A percentile compares a stretch with the other conserved stretches of the same genome.
Conservation (phyloP, 2,888 invertebrate genomes). For the Busseola fusca region DNA sequence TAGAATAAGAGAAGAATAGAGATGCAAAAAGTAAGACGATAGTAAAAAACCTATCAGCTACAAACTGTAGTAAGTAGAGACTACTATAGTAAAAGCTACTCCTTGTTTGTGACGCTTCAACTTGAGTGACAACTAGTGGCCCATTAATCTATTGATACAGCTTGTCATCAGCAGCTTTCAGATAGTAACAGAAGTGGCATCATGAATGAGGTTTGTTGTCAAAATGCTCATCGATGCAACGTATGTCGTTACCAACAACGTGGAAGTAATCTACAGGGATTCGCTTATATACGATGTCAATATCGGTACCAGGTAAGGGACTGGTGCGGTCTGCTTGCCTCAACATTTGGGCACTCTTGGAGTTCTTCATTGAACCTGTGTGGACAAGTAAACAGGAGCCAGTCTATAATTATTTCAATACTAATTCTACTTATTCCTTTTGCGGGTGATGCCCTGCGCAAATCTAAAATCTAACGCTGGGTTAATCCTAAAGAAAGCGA, state of each 20-base stretch:
- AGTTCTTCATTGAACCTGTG: conserved; percentile 91
- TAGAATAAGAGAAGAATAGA: conserved; percentile 57
- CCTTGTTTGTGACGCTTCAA: conserved; percentile 54
- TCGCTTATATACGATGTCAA: conserved; percentile 79
- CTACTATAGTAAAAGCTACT: conserved; percentile 65
- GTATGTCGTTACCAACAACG: conserved; percentile 70
- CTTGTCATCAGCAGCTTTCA: conserved; percentile 79
- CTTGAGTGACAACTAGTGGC: conserved; percentile 54
- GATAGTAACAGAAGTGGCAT: conserved; percentile 73
- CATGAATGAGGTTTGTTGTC: conserved; percentile 73
- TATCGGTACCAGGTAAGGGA: conserved; percentile 89
- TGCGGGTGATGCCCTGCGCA: conserved; percentile 66
- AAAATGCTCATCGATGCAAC: conserved; percentile 79
- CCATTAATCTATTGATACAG: conserved; percentile 70
- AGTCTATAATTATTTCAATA: conserved; percentile 77
- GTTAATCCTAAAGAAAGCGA: conserved; percentile 70
- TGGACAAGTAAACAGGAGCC: conserved; percentile 87
- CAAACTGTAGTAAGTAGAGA: conserved; percentile 55
- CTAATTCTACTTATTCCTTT: conserved; percentile 68
- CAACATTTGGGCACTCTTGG: conserved; percentile 91
- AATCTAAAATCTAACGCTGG: conserved; percentile 62
- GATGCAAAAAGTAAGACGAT: conserved; percentile 60
- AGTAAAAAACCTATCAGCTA: conserved; percentile 63
- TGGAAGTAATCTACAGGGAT: conserved; percentile 82
- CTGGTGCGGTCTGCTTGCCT: conserved; percentile 90